Evolutionary conservation across 2,888 invertebrate species (phyloP), one percentile per base, ranked within the genome.

Genomic region (Hirtodrosophila cameraria): DNA sequence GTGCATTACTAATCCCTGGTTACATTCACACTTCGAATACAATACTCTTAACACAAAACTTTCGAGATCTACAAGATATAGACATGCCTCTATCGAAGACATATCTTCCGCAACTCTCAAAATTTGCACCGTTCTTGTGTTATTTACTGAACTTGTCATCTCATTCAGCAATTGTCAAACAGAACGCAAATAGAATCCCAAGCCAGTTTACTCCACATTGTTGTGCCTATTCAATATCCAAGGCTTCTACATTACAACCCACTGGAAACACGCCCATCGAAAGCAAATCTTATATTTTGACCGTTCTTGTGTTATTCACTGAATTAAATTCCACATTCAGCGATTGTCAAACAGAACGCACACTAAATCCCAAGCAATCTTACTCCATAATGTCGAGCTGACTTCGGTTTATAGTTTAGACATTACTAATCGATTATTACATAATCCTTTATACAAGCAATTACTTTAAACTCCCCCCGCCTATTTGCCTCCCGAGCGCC

Each of bases 221-320:
- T 42, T 16, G 54, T 39, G 52, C 58, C 58, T 58, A 28, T 25
- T n/a, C 0, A 9, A 39, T 2, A 1, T 2, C 49, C 43, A 38
- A 16, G 65, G 52, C 57, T 57, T 3, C 33, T 23, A 27, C 69
- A 65, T 38, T 41, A 65, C 58, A 41, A 50, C 0, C 4, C 30
- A n/a, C 69, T 42, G 57, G 9, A 27, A 35, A 70, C 71, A 70
- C n/a, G 1, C n/a, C 5, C 7, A 31, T 20, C 3, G n/a, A 28
- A 5, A 31, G 12, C 7, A 16, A 23, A 23, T 18, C 12, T 13
- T 7, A 35, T 8, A 12, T 30, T 5, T 2, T 9, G 13, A 71
- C 30, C 77, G 88, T 88, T 87, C 87, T 88, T 87, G 89, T 89
- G 89, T 89, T 90, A 67, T 87, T 89, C 74, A 72, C 82, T 86